Base-by-base conservation (phyloP, 2,113 vertebrate genomes). In the Eurystomus gularis region DNA sequence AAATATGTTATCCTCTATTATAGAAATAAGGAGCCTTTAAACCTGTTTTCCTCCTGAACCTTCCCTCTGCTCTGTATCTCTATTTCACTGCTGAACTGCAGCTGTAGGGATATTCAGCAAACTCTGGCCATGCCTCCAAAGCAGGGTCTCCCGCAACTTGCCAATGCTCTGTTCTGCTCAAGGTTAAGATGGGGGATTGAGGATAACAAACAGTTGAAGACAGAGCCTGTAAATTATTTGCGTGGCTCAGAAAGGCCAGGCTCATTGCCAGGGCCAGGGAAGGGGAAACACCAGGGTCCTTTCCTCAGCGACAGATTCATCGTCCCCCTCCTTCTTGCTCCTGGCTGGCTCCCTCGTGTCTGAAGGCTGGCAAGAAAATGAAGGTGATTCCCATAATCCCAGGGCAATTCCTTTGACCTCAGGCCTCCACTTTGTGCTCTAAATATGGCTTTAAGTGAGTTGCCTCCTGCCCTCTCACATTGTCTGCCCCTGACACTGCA, bases 371-470 rank as follows among this genome's bases (percentile, higher is more conserved):
- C 4, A 4, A 91, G 82, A 85, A 95, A 93, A 91, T 57, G 64
- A 93, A 92, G 82, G 85, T 93, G 93, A 92, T 93, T 92, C 88
- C 76, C 75, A 83, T 92, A 80, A 88, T 90, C 37, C 62, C 83
- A 51, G 88, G 93, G 79, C 85, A 97, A 90, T 82, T 95, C 82
- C 58, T 95, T 95, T 95, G 94, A 96, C 93, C 94, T 73, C 64
- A 71, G 87, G 72, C 60, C 89, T 88, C 88, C 40, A 29, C 72
- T 88, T 52, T 6, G 33, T 0, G 2, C 77, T 64, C 75, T 87
- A 95, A 94, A 82, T 57, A 71, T 0, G 13, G 69, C 84, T 85
- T 78, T 95, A 95, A 92, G 86, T 78, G 89, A 60, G 81, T 91
- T 12, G 37, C 90, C 79, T 95, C 58, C 71, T 92, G 85, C 82